These are phyloP conservation scores for Petrolisthes cinctipes DNA, from an alignment of 2,888 invertebrate genomes.

Conservation along the genomic window DNA sequence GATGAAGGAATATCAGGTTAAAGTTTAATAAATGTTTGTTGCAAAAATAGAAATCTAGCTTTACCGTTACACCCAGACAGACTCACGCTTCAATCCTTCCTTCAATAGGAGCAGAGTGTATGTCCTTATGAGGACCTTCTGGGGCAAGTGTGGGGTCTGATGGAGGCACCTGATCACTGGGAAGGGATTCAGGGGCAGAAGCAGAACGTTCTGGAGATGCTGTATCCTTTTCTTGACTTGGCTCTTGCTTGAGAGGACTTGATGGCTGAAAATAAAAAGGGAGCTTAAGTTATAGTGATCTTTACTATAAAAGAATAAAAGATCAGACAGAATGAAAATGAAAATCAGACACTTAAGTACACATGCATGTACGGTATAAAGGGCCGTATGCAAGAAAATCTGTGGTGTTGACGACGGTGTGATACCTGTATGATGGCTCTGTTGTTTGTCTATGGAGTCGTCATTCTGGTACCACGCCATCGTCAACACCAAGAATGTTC, in stretches of 20 bases:
- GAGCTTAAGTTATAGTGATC: not conserved
- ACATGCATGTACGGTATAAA: not conserved
- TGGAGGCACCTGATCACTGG: not conserved
- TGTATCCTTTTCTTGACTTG: not conserved
- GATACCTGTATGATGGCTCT: too few relatives aligned
- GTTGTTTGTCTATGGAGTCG: too few relatives aligned
- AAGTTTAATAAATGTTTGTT: not conserved
- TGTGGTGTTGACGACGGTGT: too few relatives aligned
- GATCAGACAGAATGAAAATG: not conserved
- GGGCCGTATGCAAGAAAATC: not conserved
- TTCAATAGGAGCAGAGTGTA: constrained; percentile 40
- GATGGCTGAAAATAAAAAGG: constrained; percentile 31
- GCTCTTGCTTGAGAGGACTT: constrained; percentile 3
- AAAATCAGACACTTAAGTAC: not conserved
- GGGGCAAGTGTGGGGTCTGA: not conserved
- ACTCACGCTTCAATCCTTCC: constrained; percentile 37
- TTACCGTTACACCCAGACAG: not conserved
- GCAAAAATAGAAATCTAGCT: too few relatives aligned
- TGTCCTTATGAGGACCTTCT: constrained; percentile 29
- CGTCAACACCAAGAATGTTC: too few relatives aligned
- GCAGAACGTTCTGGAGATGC: constrained; percentile 24
- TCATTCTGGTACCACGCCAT: too few relatives aligned
- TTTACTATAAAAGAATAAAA: not conserved
- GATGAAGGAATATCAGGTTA: not conserved
- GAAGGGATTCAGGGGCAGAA: constrained; percentile 42